Conservation (phyloP, 2,797 vertebrate genomes). For the Eleutherodactylus coqui region DNA sequence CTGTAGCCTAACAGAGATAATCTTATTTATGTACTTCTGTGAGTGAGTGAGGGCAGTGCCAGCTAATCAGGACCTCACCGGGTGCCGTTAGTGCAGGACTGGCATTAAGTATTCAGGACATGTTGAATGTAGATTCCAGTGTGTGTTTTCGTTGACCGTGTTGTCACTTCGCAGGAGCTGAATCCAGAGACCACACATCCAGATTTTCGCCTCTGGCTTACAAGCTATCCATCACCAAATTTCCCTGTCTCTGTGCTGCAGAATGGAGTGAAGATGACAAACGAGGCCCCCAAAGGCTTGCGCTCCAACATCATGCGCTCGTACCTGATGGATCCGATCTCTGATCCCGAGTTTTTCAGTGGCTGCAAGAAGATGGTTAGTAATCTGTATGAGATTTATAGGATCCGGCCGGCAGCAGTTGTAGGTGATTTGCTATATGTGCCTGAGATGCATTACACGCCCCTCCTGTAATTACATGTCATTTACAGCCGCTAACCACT, state of each 20-base stretch:
- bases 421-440: not conserved
- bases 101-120: conserved; percentile 43
- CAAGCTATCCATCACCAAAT: conserved; percentile 88
- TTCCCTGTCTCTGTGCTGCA: conserved; percentile 91
- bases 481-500: not conserved
- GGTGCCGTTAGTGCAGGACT: conserved; percentile 34
- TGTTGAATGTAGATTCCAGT: conserved; percentile 42
- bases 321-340: conserved; percentile 89
- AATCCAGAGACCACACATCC: conserved; percentile 87
- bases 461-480: not conserved
- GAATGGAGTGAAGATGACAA: conserved; percentile 93
- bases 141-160: conserved; percentile 41
- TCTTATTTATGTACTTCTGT: not conserved
- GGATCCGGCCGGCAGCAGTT: not conserved
- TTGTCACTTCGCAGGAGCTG: conserved; percentile 78
- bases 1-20: not conserved
- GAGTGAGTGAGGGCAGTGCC: not conserved
- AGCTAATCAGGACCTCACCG: not conserved
- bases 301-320: conserved; percentile 86
- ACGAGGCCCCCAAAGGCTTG: conserved; percentile 89
- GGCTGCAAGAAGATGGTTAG: conserved; percentile 86
- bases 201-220: conserved; percentile 90
- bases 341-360: conserved; percentile 84
- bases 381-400: conserved; percentile 43
- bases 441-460: not conserved